Percentiles rank a stretch among this genome's conserved stretches.
Evolutionary conservation across 2,113 vertebrate genomes (phyloP).

Genomic region (Cnemophilus loriae): DNA sequence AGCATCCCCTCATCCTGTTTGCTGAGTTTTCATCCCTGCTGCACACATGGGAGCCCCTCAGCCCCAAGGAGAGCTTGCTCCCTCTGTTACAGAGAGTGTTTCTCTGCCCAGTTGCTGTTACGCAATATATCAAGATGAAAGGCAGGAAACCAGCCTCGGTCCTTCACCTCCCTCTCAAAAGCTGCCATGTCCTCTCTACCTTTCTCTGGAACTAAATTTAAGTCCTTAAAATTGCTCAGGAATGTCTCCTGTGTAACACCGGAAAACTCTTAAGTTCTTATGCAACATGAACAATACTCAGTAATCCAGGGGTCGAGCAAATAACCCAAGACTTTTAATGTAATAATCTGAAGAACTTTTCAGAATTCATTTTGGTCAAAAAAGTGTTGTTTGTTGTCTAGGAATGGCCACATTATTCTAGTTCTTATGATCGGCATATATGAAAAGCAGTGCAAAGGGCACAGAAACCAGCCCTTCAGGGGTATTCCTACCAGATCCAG

Average conservation of each 20-base stretch:
- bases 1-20: neutral
- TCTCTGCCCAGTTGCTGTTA: neutral
- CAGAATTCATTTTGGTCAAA: neutral
- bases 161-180: neutral
- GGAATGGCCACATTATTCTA: neutral
- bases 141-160: neutral
- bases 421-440: neutral
- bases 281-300: neutral
- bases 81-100: neutral
- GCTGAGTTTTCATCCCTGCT: conserved; percentile 19
- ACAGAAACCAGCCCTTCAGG: neutral
- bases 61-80: conserved; percentile 18
- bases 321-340: neutral
- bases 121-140: conserved; percentile 26
- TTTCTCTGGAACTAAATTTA: neutral
- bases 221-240: neutral
- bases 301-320: neutral
- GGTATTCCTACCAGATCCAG: neutral
- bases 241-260: neutral
- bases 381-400: neutral
- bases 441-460: neutral
- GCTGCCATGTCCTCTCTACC: neutral
- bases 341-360: neutral
- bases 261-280: neutral
- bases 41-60: neutral